phyloP scores from a whole-genome alignment of 2,113 vertebrate genomes.

The Cyanistes caeruleus region DNA sequence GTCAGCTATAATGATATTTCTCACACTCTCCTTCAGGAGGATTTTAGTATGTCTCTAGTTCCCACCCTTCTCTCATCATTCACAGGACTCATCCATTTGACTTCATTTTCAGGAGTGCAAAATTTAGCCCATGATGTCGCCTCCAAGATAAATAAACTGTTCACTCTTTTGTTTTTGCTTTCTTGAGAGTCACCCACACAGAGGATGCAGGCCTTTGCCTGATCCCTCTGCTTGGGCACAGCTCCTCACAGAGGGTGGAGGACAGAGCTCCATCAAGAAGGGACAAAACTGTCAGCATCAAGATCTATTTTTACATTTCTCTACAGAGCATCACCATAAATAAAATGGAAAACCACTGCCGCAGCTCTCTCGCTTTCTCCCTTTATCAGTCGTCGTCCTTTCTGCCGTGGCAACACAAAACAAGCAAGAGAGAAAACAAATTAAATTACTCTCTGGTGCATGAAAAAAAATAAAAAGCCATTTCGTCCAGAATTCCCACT shows the following conservation, averaged over 20 bases:
- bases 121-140: not conserved
- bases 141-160: not conserved
- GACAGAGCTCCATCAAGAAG: conserved; percentile 42
- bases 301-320: conserved; percentile 74
- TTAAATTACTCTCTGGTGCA: conserved; percentile 59
- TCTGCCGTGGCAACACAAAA: conserved; percentile 25
- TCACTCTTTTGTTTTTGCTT: not conserved
- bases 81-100: not conserved
- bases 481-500: conserved; percentile 43
- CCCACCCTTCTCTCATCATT: not conserved
- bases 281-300: conserved; percentile 51
- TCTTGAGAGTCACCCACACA: not conserved
- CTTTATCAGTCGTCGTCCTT: conserved; percentile 8
- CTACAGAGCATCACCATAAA: conserved; percentile 48
- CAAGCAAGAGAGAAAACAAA: conserved; percentile 55
- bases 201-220: not conserved
- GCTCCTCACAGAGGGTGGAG: not conserved
- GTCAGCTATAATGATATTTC: not conserved
- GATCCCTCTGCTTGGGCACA: not conserved
- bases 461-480: not conserved
- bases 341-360: conserved; percentile 59
- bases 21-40: not conserved
- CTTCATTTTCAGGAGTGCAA: not conserved
- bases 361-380: conserved; percentile 10
- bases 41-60: not conserved